Conservation (phyloP, 2,888 invertebrate species). For the Oxycera nigricornis region DNA sequence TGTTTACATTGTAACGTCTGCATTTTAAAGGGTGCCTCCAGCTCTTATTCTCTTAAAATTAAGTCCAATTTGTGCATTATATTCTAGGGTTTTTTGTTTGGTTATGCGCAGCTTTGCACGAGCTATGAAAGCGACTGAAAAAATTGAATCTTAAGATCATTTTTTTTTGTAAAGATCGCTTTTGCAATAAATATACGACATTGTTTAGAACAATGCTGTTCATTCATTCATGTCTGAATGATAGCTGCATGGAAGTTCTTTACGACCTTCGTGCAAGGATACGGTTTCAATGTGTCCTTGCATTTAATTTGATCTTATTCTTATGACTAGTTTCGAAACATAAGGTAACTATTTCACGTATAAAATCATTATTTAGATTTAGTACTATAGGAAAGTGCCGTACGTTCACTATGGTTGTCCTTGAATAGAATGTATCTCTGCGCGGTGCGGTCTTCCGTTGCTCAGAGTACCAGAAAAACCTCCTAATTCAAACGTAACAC, state of each 20-base stretch:
- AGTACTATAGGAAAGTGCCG: slow-evolving; percentile 13
- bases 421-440: not conserved
- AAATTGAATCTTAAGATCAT: not conserved
- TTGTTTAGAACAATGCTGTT: slow-evolving; percentile 12
- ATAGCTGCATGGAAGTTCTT: not conserved
- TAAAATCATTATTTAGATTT: not conserved
- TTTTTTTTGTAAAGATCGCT: not conserved
- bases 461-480: not conserved
- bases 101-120: too few relatives aligned
- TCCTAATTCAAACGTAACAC: not conserved
- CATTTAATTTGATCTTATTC: slow-evolving; percentile 10
- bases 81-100: not conserved
- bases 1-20: not conserved
- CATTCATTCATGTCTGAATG: not conserved
- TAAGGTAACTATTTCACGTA: slow-evolving; percentile 4
- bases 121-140: not conserved
- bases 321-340: slow-evolving; percentile 16
- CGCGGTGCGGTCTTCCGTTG: not conserved
- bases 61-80: not conserved
- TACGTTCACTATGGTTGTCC: not conserved
- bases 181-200: slow-evolving; percentile 29
- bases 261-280: not conserved
- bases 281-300: not conserved
- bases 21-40: not conserved
- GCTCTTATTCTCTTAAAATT: not conserved